phyloP scores from a whole-genome alignment of 1,140 invertebrate species.

The Plectrocnemia conspersa region DNA sequence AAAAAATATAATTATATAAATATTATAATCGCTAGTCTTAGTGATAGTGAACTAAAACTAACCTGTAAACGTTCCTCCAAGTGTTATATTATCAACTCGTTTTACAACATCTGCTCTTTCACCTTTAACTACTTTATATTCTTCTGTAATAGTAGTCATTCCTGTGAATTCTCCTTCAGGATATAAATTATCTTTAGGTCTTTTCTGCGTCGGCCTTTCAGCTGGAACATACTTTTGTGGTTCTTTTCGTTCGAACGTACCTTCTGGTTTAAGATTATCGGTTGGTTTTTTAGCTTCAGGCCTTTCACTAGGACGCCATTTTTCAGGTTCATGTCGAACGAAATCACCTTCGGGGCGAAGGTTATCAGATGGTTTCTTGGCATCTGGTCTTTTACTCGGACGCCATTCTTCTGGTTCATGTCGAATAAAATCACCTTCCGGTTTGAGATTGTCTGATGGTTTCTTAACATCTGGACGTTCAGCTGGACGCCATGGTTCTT shows the following conservation, averaged over 20 bases:
- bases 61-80: slow-evolving; percentile 49
- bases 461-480: slow-evolving; percentile 53
- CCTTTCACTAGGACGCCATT: slow-evolving; percentile 50
- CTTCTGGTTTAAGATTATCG: slow-evolving; percentile 58
- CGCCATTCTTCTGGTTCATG: slow-evolving; percentile 45
- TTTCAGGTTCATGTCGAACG: slow-evolving; percentile 40
- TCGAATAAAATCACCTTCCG: slow-evolving; percentile 55
- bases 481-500: slow-evolving; percentile 50
- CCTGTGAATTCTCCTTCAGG: slow-evolving; percentile 55
- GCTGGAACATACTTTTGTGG: slow-evolving; percentile 40
- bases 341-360: slow-evolving; percentile 53
- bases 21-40: background rate
- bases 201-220: slow-evolving; percentile 40
- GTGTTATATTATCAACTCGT: slow-evolving; percentile 52
- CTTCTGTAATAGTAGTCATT: slow-evolving; percentile 39
- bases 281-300: slow-evolving; percentile 49
- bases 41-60: too few species aligned
- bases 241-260: slow-evolving; percentile 51
- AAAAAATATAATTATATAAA: slow-evolving; percentile 5
- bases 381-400: slow-evolving; percentile 44
- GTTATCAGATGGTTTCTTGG: slow-evolving; percentile 50
- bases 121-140: slow-evolving; percentile 42
- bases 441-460: slow-evolving; percentile 55
- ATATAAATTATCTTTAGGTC: slow-evolving; percentile 53
- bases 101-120: slow-evolving; percentile 54